Base-by-base conservation (phyloP, 2,888 invertebrate genomes). In the Eudasyphora cyanicolor region DNA sequence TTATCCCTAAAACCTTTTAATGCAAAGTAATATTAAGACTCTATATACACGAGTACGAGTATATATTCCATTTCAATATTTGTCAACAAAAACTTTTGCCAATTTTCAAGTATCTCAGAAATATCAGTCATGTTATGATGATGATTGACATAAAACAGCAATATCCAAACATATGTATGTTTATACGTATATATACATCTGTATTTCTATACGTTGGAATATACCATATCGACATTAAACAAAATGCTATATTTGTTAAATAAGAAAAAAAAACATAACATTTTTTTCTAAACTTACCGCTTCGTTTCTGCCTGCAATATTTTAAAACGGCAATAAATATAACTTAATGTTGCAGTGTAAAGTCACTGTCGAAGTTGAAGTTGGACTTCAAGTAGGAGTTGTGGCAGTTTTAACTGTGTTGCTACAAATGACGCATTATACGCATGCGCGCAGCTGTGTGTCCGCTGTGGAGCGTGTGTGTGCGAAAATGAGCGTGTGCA, bases 401-500 rank as follows among this genome's bases (percentile, higher is more conserved):
- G 71, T 71, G 62, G 76, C 14, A 76, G 76, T 51, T 51, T n/a
- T 10, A 6, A 51, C 51, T 79, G 62, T 79, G 79, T 79, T 76
- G 76, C 76, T 79, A 79, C 82, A 82, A 82, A 82, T 82, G 82
- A 82, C 79, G 82, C 79, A 82, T 82, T 82, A 51, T 82, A 82
- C 82, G 82, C 82, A 82, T 82, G 76, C 35, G 10, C 35, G 10
- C 82, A 82, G 79, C 82, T 82, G 79, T 76, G 71, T 71, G 79
- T 38, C 2, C 12, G 73, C 76, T 82, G 82, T 70, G 75, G 79
- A 21, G 8, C 14, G 49, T 51, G 51, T n/a, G n/a, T n/a, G n/a
- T n/a, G n/a, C n/a, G n/a, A n/a, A n/a, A n/a, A n/a, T n/a, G n/a
- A n/a, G n/a, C n/a, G n/a, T n/a, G n/a, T n/a, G n/a, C n/a, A n/a